Conservation (phyloP, 1,140 invertebrate genomes). For the Brachionus calyciflorus region DNA sequence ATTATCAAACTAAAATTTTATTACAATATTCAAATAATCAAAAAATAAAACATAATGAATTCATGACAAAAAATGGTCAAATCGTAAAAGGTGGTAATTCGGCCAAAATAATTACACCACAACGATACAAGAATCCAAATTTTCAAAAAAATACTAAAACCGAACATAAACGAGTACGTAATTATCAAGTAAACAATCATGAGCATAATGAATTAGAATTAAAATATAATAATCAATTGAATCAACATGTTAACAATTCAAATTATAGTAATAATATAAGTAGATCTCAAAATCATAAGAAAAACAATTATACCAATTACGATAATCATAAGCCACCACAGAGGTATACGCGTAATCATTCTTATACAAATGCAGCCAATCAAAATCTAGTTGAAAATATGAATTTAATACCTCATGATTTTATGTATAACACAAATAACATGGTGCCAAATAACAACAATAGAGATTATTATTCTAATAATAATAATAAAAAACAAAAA, state of each 20-base stretch:
- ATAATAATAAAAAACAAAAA: too few relatives aligned
- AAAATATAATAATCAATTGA: conserved; percentile 24
- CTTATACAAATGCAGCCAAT: conserved; percentile 15
- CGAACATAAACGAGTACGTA: not conserved
- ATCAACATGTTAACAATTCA: not conserved
- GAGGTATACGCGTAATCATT: not conserved
- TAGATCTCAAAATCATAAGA: not conserved
- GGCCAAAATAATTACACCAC: not conserved
- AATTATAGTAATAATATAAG: not conserved
- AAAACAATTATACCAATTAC: not conserved
- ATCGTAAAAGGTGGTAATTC: not conserved
- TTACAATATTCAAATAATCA: not conserved
- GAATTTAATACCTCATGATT: not conserved
- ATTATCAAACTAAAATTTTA: not conserved
- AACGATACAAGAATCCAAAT: not conserved
- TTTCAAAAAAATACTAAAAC: not conserved
- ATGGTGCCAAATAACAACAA: too few relatives aligned
- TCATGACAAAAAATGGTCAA: not conserved
- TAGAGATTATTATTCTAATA: too few relatives aligned
- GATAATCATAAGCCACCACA: not conserved
- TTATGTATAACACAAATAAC: not conserved
- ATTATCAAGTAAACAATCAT: not conserved
- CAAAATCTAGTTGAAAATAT: conserved; percentile 9
- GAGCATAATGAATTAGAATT: conserved; percentile 16
- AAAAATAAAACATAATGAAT: not conserved